These are phyloP conservation scores for Acridotheres tristis DNA, from an alignment of 2,797 vertebrate genomes.

Conservation along the genomic window DNA sequence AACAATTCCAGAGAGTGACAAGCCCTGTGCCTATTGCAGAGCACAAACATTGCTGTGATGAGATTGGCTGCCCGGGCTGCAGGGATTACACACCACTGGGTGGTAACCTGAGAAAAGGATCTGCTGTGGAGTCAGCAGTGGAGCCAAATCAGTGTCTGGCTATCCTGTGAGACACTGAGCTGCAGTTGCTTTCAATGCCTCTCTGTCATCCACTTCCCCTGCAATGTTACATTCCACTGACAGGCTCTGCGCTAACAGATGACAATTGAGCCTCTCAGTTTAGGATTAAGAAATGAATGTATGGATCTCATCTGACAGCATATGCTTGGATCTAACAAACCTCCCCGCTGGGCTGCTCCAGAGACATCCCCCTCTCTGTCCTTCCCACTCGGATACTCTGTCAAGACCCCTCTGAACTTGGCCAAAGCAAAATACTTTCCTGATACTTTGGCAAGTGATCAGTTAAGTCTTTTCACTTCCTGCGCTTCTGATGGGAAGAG, in stretches of 20 bases:
- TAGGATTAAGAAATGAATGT: constrained; percentile 6
- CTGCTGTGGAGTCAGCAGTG: background rate
- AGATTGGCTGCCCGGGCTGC: background rate
- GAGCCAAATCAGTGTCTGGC: background rate
- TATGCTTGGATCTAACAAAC: background rate
- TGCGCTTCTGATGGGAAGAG: background rate
- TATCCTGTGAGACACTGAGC: background rate
- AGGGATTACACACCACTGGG: background rate
- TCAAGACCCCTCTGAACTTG: background rate
- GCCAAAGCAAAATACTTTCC: background rate
- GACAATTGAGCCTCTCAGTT: background rate
- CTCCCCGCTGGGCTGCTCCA: background rate
- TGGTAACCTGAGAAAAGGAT: background rate
- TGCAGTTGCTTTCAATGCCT: background rate
- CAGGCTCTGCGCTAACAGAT: background rate
- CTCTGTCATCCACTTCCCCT: background rate
- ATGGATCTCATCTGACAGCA: background rate
- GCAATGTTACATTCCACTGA: background rate
- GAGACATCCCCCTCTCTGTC: background rate
- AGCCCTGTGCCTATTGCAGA: background rate
- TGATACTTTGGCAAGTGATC: background rate
- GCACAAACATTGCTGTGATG: background rate
- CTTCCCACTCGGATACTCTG: background rate
- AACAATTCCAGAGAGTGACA: background rate
- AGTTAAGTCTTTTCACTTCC: background rate